Base-by-base conservation (phyloP, 2,888 invertebrate species). In the Melipona beecheii region DNA sequence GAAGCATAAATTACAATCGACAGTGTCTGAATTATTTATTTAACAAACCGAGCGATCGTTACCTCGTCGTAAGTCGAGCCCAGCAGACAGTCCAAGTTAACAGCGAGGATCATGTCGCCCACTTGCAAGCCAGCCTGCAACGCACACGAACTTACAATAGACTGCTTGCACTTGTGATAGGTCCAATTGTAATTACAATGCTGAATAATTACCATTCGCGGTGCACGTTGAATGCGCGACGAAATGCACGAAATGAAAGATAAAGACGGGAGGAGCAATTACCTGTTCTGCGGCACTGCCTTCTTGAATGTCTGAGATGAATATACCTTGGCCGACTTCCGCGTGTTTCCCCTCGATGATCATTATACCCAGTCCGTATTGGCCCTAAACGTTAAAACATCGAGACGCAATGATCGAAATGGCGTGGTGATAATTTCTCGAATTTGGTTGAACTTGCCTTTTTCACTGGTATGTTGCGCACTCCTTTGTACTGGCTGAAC, bases 91-190 rank as follows among this genome's bases (percentile, higher is more conserved):
- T 99, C 98, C 92, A 98, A 97, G 95, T 99, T 99, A 71, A 99
- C 98, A 65, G 98, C 97, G 84, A 99, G 95, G 88, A 99, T 97
- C 97, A 99, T 98, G 95, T 99, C 99, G 85, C 99, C 99, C 78
- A 99, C 99, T 95, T 98, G 97, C 69, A 99, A 96, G 75, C 99
- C 98, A 91, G 98, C 98, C 97, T 98, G 95, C 3, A 95, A 74
- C 36, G 52, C 13, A 17, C 49, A 50, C 11, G 2, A 17, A 52
- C 62, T 17, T 43, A 43, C 2, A 49, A 64, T 36, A 60, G 58
- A 54, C 27, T 17, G 24, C 52, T 64, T 73, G 1, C 24, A 21
- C 24, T 5, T 15, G 52, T 15, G 4, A 68, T 24, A 27, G 11
- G 11, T 19, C 9, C n/a, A 36, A 36, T 70, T 54, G 27, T 21